Percentiles rank a stretch among this genome's conserved stretches.
phyloP scores from a whole-genome alignment of 2,113 vertebrate genomes.

The Pristiophorus japonicus region DNA sequence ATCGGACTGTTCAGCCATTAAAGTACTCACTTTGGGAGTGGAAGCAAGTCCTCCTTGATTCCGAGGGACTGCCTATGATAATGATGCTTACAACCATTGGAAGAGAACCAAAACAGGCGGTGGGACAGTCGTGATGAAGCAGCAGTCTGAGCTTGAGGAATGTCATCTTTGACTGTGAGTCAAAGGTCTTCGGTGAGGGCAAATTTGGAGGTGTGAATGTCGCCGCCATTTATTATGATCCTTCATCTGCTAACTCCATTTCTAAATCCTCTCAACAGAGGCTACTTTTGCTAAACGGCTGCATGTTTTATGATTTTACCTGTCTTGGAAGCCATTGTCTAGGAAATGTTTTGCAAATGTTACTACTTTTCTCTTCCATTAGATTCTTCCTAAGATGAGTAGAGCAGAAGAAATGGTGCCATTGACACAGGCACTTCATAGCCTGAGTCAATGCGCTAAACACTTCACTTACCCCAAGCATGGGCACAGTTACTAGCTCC shows the following conservation, averaged over 20 bases:
- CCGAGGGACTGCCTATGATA: too few species aligned
- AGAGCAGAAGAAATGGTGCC: too few species aligned
- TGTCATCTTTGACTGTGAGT: background rate
- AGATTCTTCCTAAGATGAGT: background rate
- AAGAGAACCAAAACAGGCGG: background rate
- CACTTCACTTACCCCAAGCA: background rate
- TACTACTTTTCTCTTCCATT: background rate
- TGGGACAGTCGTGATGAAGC: background rate
- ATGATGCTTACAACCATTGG: background rate
- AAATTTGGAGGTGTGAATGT: background rate
- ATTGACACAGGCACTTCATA: too few species aligned
- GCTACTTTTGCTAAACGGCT: background rate
- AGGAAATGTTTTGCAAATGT: background rate
- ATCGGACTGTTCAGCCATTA: too few species aligned
- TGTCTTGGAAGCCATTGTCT: background rate
- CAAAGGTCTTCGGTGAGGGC: background rate
- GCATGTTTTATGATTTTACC: background rate
- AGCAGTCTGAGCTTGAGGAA: background rate
- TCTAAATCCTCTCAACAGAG: background rate
- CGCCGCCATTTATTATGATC: background rate
- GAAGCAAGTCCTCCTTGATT: too few species aligned
- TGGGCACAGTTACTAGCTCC: background rate
- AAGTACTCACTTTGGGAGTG: too few species aligned
- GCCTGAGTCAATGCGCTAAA: too few species aligned
- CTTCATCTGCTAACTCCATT: background rate